Evolutionary conservation across 2,113 vertebrate genomes (phyloP), one percentile per base, ranked within the genome.

Genomic region (Charadrius vociferus): DNA sequence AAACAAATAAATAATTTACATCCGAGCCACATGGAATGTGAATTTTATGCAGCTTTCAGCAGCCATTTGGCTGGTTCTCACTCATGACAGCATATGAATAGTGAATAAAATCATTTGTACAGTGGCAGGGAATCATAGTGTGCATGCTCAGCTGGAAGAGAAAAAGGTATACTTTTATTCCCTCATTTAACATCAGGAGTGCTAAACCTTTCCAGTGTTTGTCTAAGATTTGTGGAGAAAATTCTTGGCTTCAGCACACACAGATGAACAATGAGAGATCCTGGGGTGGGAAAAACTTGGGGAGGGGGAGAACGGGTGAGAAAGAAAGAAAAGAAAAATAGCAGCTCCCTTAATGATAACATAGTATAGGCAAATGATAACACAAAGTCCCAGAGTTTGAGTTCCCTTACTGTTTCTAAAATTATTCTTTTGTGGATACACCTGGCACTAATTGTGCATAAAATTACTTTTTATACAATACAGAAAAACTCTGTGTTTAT

Each of bases 1-100:
- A 88, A 95, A 61, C 53, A 90, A 94, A 77, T 85, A 87, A 89
- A 83, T 85, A 71, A 86, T 97, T 95, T 96, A 61, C 41, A 90
- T 45, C 36, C 17, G 47, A 27, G 62, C 55, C 49, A 88, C 45
- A 65, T 12, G 13, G 77, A 88, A 92, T 74, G 13, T 80, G 45
- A 70, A 61, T 94, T 90, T 90, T 81, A 85, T 82, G 89, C 61
- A 53, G 70, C n/a, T 95, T 92, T 96, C 66, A 85, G 72, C 75
- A 93, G 43, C 81, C 59, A 67, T 93, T 93, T 96, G 66, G 75
- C 73, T 93, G 81, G 43, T 92, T 94, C 88, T 93, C 30, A 79
- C 50, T 95, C 72, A 62, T 73, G 58, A 77, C 66, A 91, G 50
- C 20, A 24, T 79, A 72, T 61, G 58, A 95, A 93, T 75, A 89